Evolutionary conservation across 2,113 vertebrate genomes (phyloP), one percentile per base, ranked within the genome.

Genomic region (Amphilophus citrinellus): DNA sequence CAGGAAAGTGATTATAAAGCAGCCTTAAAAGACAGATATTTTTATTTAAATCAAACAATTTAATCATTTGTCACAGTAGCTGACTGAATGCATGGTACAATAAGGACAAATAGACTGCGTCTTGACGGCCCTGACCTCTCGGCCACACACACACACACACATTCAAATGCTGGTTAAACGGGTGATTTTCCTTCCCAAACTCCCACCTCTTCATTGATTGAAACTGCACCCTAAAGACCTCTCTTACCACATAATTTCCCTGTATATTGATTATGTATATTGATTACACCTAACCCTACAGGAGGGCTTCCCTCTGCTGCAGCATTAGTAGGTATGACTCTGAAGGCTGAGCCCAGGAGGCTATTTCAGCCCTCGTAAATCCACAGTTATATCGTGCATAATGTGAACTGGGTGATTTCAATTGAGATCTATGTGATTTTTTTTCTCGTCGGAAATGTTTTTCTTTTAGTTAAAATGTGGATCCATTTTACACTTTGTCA

Each of bases 181-280:
- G 62, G 66, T 88, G 91, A 93, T 95, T 92, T 95, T 91, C 75
- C 80, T 75, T 77, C 86, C 77, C 77, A 91, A 90, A 89, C 94
- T 87, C 93, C 86, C 89, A 90, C 90, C 92, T 90, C 90, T 77
- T 88, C 91, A 95, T 94, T 93, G 95, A 96, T 96, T 89, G 84
- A 81, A 89, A 60, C 80, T 80, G 83, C 85, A 88, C 93, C 92
- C 92, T 86, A 86, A 93, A 94, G 94, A 90, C 91, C 82, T 89
- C 88, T 89, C 89, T 95, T 93, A 95, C 86, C 85, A 91, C 94
- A 94, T 94, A 27, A 95, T 95, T 95, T 95, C 92, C 93, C 91
- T 93, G 93, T 95, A 94, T 95, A 96, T 95, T 93, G 94, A 96
- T 95, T 91, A 95, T 93, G 93, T 94, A 92, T 95, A 95, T 96